phyloP scores from a whole-genome alignment of 2,113 vertebrate genomes.

The Pitta sordida region DNA sequence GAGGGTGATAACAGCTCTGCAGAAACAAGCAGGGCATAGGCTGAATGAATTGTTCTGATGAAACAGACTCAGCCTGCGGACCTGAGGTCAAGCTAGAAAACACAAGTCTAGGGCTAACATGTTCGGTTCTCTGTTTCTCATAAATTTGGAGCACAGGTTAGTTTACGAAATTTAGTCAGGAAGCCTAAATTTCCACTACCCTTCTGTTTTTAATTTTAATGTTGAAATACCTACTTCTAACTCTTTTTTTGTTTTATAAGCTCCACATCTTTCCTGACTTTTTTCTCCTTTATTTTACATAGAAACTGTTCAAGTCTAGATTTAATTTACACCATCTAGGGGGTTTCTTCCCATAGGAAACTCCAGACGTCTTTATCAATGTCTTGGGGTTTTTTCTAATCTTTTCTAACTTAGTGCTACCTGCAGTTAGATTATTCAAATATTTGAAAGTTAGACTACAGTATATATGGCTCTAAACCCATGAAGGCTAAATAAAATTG shows the following conservation, averaged over 20 bases:
- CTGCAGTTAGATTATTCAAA: slow-evolving; percentile 34
- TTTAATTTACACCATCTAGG: not conserved
- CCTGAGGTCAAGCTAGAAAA: not conserved
- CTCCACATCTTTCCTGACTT: not conserved
- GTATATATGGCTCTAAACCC: slow-evolving; percentile 12
- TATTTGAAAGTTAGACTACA: slow-evolving; percentile 11
- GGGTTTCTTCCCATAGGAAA: slow-evolving; percentile 21
- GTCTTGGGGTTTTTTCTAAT: not conserved
- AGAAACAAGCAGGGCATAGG: not conserved
- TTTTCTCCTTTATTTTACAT: not conserved
- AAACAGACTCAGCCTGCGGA: not conserved
- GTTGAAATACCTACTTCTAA: not conserved
- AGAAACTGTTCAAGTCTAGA: not conserved
- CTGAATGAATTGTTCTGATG: not conserved
- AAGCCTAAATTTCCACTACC: not conserved
- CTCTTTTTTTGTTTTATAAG: not conserved
- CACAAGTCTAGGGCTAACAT: not conserved
- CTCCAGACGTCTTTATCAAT: slow-evolving; percentile 39
- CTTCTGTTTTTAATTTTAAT: slow-evolving; percentile 38
- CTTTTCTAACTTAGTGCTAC: not conserved
- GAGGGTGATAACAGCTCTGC: not conserved
- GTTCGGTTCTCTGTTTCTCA: not conserved
- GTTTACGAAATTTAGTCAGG: slow-evolving; percentile 19
- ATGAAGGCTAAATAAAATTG: slow-evolving; percentile 6
- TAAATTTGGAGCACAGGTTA: slow-evolving; percentile 13